Conservation (phyloP, 2,888 invertebrate genomes). For the Smittia aterrima region DNA sequence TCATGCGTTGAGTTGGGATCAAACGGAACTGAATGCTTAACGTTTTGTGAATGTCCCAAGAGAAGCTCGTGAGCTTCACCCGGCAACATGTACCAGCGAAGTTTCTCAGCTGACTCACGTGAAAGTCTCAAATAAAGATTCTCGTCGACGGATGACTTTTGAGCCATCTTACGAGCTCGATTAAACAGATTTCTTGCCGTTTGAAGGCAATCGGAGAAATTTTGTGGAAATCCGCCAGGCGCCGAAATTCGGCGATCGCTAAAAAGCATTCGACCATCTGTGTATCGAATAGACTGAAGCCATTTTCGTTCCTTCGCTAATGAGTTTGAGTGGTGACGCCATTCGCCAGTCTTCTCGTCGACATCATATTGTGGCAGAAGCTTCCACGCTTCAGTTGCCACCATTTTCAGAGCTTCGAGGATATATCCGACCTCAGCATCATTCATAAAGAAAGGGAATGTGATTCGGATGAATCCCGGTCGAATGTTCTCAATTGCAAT, state of each 20-base stretch:
- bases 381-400: slow-evolving; percentile 86
- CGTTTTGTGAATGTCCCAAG: slow-evolving; percentile 70
- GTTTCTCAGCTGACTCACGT: slow-evolving; percentile 55
- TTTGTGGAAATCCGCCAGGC: slow-evolving; percentile 70
- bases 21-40: slow-evolving; percentile 74
- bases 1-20: slow-evolving; percentile 61
- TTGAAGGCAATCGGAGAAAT: slow-evolving; percentile 72
- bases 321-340: slow-evolving; percentile 79
- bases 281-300: slow-evolving; percentile 72
- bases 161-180: slow-evolving; percentile 72
- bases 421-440: slow-evolving; percentile 78
- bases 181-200: slow-evolving; percentile 76
- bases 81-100: slow-evolving; percentile 88
- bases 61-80: slow-evolving; percentile 79
- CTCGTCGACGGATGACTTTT: slow-evolving; percentile 72
- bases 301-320: slow-evolving; percentile 79
- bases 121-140: slow-evolving; percentile 48
- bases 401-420: slow-evolving; percentile 79
- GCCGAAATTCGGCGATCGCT: slow-evolving; percentile 71
- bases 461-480: slow-evolving; percentile 83
- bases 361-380: slow-evolving; percentile 82
- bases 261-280: slow-evolving; percentile 71
- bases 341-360: slow-evolving; percentile 86
- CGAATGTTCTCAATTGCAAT: slow-evolving; percentile 65
- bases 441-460: slow-evolving; percentile 80